A percentile compares a stretch with the other conserved stretches of the same genome.
Conservation (phyloP, 2,797 vertebrate genomes). For the Rhyacichthys aspro region DNA sequence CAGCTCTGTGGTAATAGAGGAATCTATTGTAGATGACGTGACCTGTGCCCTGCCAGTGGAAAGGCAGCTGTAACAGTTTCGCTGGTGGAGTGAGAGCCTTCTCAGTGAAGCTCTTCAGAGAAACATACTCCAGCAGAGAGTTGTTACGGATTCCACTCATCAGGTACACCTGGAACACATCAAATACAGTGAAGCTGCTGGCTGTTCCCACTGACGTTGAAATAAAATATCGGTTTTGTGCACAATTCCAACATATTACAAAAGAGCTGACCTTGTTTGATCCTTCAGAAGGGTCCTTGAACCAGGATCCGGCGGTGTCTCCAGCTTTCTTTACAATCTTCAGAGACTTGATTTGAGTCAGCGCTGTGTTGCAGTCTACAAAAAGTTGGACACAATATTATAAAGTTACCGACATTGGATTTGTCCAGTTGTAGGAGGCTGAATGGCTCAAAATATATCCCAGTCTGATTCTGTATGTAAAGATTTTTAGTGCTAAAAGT, state of each 20-base stretch:
- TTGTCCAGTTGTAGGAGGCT: too few species aligned
- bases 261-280: constrained; percentile 74
- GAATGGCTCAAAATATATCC: too few species aligned
- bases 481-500: too few species aligned
- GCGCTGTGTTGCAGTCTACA: constrained; percentile 84
- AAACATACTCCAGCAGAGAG: constrained; percentile 83
- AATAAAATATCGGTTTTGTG: background rate
- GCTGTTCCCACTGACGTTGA: background rate
- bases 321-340: constrained; percentile 90
- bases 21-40: constrained; percentile 85
- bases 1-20: constrained; percentile 89
- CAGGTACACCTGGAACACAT: constrained; percentile 81
- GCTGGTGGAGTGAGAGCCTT: constrained; percentile 60
- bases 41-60: constrained; percentile 90
- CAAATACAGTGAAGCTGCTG: background rate
- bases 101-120: constrained; percentile 84
- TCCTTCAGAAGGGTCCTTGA: constrained; percentile 85
- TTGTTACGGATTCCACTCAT: constrained; percentile 85
- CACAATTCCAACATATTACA: background rate
- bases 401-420: too few species aligned
- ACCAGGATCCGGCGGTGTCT: constrained; percentile 86
- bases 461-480: too few species aligned
- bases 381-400: background rate
- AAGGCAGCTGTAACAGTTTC: constrained; percentile 79
- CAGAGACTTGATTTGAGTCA: constrained; percentile 88